Evolutionary conservation across 2,888 invertebrate genomes (phyloP).

Genomic region (Eilema depressum): DNA sequence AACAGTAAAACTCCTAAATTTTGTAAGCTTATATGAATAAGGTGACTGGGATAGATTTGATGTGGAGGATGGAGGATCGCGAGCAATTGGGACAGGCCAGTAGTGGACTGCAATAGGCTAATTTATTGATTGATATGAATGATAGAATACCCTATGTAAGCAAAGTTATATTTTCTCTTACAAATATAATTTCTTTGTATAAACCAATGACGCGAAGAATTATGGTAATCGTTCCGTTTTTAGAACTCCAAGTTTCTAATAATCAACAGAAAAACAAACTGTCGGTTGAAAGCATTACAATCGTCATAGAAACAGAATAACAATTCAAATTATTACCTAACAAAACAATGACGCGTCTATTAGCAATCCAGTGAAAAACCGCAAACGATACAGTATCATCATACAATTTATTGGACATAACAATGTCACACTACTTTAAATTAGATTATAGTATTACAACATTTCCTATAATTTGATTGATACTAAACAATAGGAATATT

Average conservation of each 20-base stretch:
- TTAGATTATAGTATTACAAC: conserved; percentile 34
- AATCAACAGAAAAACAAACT: background rate
- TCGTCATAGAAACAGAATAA: background rate
- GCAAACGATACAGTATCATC: background rate
- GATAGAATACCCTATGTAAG: background rate
- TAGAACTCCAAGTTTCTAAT: background rate
- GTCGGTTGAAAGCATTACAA: background rate
- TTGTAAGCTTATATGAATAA: too few relatives aligned
- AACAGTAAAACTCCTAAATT: background rate
- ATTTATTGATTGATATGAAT: background rate
- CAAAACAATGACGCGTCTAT: background rate
- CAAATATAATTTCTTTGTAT: background rate
- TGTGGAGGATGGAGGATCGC: too few relatives aligned
- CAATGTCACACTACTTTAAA: conserved; percentile 25
- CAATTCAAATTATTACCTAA: background rate
- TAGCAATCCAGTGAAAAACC: background rate
- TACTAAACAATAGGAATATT: conserved; percentile 40
- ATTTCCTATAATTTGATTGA: conserved; percentile 44
- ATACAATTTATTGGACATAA: conserved; percentile 27
- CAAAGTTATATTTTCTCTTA: background rate
- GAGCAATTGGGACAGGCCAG: too few relatives aligned
- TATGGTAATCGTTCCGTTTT: background rate
- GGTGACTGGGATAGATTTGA: too few relatives aligned
- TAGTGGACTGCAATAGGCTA: too few relatives aligned
- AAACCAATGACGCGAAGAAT: background rate